Evolutionary conservation across 2,888 invertebrate species (phyloP).

Genomic region (Yponomeuta malinellus): DNA sequence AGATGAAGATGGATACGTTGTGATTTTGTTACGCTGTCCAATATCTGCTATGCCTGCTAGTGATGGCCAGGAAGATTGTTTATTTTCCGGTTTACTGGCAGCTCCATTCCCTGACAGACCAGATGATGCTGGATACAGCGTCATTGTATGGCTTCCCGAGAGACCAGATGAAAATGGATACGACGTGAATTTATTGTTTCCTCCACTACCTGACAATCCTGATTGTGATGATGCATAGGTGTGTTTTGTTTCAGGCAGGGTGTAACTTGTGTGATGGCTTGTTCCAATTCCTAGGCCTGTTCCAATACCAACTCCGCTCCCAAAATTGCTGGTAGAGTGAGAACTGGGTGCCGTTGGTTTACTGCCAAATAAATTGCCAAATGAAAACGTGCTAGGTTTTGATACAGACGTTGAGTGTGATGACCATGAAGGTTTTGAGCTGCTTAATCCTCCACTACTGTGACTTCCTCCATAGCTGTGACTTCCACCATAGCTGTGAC

Average conservation of each 20-base stretch:
- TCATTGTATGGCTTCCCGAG: not conserved
- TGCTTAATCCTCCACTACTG: not conserved
- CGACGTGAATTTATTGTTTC: too few relatives aligned
- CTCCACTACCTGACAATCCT: too few relatives aligned
- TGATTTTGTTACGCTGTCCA: too few relatives aligned
- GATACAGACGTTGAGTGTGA: not conserved
- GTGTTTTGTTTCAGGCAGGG: too few relatives aligned
- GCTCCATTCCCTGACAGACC: not conserved
- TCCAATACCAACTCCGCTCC: not conserved
- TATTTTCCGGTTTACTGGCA: not conserved
- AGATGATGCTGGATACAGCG: not conserved
- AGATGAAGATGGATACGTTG: too few relatives aligned
- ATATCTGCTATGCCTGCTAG: not conserved
- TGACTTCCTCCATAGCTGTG: not conserved
- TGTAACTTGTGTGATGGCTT: too few relatives aligned
- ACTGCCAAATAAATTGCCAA: conserved; percentile 4
- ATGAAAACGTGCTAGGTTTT: not conserved
- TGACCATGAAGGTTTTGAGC: not conserved
- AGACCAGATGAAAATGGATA: too few relatives aligned
- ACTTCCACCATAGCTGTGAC: not conserved
- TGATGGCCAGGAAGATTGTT: not conserved
- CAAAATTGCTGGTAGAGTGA: not conserved
- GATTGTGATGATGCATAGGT: too few relatives aligned
- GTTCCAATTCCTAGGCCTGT: not conserved
- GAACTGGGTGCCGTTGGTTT: not conserved